Evolutionary conservation across 2,113 vertebrate species (phyloP), one percentile per base, ranked within the genome.

Genomic region (Crotalus tigris): DNA sequence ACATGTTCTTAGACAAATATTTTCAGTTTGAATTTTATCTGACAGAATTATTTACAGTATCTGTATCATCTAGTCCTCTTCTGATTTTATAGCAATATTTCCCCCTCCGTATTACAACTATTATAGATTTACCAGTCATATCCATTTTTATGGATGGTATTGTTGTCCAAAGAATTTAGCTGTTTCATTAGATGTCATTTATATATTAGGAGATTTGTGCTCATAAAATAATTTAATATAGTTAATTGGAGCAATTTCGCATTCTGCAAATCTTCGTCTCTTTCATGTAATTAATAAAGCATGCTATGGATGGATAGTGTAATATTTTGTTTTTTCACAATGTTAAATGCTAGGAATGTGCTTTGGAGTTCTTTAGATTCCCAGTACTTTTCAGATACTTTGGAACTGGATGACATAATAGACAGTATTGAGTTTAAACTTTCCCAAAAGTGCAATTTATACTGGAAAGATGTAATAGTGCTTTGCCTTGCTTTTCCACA

Each of bases 171-270:
- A n/a, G 33, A 90, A 92, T 92, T 64, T 85, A 89, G 54, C 89
- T 96, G 92, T 97, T 94, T 97, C 94, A 95, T 90, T 93, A 91
- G 69, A 94, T 92, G 0, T 0, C 88, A 54, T 93, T 91, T 95
- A 96, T 93, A 91, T 91, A 91, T 91, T 88, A 93, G 92, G 92
- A 96, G 88, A 93, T 95, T 94, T 96, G 23, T 19, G 1, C 94
- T 93, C 93, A 92, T 96, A 95, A 97, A 97, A 93, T 87, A 93
- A 96, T 93, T 88, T 94, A 69, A 81, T 85, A 46, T 53, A 92
- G 89, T 95, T 96, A 97, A 95, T 94, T 97, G 94, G 93, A 94
- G 81, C 58, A 58, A 55, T 94, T 96, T 96, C 95, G 92, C 92
- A 93, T 2, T 10, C 58, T 95, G 93, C 11, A 61, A 92, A 91